Conservation (phyloP, 2,113 vertebrate genomes). For the Eublepharis macularius region DNA sequence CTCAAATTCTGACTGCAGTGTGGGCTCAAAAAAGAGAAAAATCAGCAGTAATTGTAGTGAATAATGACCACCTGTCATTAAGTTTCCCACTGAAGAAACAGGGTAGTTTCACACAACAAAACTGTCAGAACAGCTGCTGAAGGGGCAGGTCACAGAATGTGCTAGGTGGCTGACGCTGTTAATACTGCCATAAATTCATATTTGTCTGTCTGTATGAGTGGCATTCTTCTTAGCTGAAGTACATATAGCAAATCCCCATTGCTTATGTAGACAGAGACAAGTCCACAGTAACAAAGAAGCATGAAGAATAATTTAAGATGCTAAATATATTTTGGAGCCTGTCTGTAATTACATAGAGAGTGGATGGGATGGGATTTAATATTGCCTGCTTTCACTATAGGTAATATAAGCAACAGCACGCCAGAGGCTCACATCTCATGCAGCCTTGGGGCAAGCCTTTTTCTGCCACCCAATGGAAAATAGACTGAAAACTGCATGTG, state of each 20-base stretch:
- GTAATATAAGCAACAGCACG: background rate
- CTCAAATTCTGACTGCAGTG: background rate
- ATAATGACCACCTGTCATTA: background rate
- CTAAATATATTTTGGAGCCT: background rate
- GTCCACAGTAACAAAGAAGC: background rate
- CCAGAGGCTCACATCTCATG: background rate
- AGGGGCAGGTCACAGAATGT: background rate
- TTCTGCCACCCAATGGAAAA: background rate
- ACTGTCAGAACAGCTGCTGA: background rate
- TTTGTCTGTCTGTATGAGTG: background rate
- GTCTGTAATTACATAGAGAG: background rate
- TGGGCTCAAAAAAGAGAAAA: background rate
- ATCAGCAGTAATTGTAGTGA: background rate
- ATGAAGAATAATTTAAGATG: background rate
- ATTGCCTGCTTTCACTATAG: background rate
- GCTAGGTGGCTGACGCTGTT: background rate
- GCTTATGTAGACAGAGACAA: background rate
- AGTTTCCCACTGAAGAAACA: background rate
- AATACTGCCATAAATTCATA: background rate
- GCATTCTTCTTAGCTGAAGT: background rate
- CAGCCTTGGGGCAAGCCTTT: background rate
- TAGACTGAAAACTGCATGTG: rapidly evolving
- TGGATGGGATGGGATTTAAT: background rate
- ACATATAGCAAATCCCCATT: background rate
- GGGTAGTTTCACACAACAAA: background rate